These are phyloP conservation scores for Carduelis carduelis DNA, from an alignment of 2,797 vertebrate species.

Conservation along the genomic window DNA sequence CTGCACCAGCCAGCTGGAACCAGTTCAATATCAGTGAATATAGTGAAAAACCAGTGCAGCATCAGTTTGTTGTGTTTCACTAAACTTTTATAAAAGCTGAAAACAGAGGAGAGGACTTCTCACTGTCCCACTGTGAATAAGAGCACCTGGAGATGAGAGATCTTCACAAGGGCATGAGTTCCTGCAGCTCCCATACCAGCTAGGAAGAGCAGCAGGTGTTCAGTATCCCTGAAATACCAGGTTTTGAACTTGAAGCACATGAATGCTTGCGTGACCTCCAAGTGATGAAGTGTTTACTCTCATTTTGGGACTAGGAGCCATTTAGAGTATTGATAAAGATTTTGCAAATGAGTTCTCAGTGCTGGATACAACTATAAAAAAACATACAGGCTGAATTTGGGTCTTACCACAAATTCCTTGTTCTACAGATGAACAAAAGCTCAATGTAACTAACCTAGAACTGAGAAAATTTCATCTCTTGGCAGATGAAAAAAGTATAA, in stretches of 20 bases:
- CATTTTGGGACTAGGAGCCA: not conserved
- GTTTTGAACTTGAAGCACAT: not conserved
- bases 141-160: fast-evolving
- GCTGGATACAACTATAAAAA: not conserved
- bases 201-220: not conserved
- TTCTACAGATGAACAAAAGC: not conserved
- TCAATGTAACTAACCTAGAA: not conserved
- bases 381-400: not conserved
- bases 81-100: not conserved
- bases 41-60: no score
- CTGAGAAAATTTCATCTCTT: not conserved
- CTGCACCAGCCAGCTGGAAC: not conserved
- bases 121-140: not conserved
- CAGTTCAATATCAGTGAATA: not conserved
- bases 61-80: not conserved
- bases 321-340: not conserved
- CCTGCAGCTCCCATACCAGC: not conserved
- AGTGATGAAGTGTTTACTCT: not conserved
- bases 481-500: not conserved
- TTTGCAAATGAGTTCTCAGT: not conserved
- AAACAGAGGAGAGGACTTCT: not conserved
- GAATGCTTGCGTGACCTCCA: not conserved
- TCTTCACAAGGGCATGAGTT: not conserved
- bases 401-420: not conserved
- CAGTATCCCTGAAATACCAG: not conserved